A percentile compares a stretch with the other conserved stretches of the same genome.
Conservation (phyloP, 1,140 invertebrate genomes). For the Globodera ellingtonae region DNA sequence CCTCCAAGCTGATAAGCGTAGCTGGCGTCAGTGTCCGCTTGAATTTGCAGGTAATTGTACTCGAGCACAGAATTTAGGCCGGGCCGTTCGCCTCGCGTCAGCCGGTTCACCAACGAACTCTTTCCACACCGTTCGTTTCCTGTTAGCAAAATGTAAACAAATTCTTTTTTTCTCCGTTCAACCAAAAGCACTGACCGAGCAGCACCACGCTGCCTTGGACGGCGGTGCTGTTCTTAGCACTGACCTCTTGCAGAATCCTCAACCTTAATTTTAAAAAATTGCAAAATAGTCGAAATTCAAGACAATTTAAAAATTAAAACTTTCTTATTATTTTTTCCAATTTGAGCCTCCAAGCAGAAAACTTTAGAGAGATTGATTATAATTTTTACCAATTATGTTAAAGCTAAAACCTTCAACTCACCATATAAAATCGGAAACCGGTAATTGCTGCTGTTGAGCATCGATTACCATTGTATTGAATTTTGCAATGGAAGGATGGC, state of each 20-base stretch:
- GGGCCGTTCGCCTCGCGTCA: conserved; percentile 73
- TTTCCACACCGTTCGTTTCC: conserved; percentile 95
- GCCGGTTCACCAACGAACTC: conserved; percentile 86
- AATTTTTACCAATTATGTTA: too few species aligned
- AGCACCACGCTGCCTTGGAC: conserved; percentile 68
- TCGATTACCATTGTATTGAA: too few species aligned
- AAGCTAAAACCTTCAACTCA: too few species aligned
- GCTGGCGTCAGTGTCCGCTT: conserved; percentile 86
- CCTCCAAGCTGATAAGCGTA: conserved; percentile 61
- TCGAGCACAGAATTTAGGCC: conserved; percentile 96
- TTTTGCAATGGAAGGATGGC: too few species aligned
- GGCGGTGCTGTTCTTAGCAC: conserved; percentile 36
- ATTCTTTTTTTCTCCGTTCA: neutral
- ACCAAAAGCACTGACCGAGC: conserved; percentile 66
- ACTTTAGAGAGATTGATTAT: too few species aligned
- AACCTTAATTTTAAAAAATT: conserved; percentile 31
- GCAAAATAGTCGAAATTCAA: too few species aligned
- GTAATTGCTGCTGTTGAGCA: too few species aligned
- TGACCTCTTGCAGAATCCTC: conserved; percentile 49
- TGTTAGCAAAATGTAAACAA: conserved; percentile 56
- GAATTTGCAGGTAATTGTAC: conserved; percentile 96
- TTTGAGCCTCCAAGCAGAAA: too few species aligned
- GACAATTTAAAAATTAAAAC: too few species aligned
- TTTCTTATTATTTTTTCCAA: too few species aligned
- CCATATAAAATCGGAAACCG: too few species aligned